A percentile compares a stretch with the other conserved stretches of the same genome.
phyloP scores from a whole-genome alignment of 2,113 vertebrate species.

The Myotis brandtii region DNA sequence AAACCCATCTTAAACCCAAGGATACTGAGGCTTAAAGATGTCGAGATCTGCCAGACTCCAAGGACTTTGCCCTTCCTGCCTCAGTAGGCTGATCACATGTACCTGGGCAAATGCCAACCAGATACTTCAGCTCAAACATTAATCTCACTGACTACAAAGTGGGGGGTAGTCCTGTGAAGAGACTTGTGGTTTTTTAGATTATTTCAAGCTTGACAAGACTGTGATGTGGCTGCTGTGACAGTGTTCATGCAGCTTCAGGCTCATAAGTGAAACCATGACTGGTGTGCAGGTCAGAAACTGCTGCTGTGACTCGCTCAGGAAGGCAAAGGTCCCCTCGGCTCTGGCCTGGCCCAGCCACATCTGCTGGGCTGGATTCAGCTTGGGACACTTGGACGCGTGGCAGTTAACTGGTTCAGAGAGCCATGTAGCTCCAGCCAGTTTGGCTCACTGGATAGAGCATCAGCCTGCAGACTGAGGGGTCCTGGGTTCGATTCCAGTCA shows the following conservation, averaged over 20 bases:
- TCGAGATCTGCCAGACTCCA: background rate
- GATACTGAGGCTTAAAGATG: background rate
- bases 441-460: no score
- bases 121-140: fast-evolving
- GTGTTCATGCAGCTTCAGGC: fast-evolving
- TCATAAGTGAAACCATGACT: fast-evolving
- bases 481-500: no score
- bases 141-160: background rate
- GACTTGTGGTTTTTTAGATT: background rate
- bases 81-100: fast-evolving
- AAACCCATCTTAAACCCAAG: background rate
- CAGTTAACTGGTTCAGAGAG: no score
- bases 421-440: no score
- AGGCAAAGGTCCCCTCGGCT: background rate
- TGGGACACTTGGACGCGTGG: background rate
- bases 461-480: no score
- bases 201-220: background rate
- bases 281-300: fast-evolving
- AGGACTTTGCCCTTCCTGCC: background rate
- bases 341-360: background rate
- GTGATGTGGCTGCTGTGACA: fast-evolving
- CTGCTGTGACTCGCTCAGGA: fast-evolving
- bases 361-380: background rate
- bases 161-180: background rate
- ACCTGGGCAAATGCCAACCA: background rate